Conservation (phyloP, 1,140 invertebrate genomes). For the Pachypeltis micranthus region DNA sequence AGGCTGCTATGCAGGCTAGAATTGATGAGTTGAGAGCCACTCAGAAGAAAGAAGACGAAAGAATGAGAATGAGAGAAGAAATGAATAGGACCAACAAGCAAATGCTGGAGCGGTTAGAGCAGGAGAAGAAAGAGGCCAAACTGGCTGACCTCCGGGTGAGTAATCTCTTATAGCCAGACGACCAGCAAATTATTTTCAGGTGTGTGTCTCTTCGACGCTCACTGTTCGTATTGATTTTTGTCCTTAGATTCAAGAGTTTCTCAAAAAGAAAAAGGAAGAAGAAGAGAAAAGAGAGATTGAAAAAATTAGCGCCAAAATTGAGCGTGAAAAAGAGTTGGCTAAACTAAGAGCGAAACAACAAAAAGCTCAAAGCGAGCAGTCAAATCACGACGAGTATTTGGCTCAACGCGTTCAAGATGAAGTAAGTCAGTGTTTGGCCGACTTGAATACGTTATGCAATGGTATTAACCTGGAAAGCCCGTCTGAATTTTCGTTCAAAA, state of each 20-base stretch:
- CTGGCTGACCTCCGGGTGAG: slow-evolving; percentile 44
- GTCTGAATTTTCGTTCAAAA: too few species aligned
- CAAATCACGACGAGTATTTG: slow-evolving; percentile 41
- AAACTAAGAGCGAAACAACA: slow-evolving; percentile 37
- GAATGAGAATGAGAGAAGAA: slow-evolving; percentile 38
- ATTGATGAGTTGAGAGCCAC: slow-evolving; percentile 40
- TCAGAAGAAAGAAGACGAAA: slow-evolving; percentile 33
- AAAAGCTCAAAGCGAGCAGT: slow-evolving; percentile 34
- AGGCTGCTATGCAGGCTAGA: slow-evolving; percentile 41
- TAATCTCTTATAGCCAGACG: too few species aligned
- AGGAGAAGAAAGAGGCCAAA: slow-evolving; percentile 45
- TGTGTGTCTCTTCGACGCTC: too few species aligned
- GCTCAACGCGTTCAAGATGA: slow-evolving; percentile 42
- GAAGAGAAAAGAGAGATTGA: slow-evolving; percentile 42
- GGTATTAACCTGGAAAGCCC: too few species aligned
- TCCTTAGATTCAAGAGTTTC: slow-evolving; percentile 43
- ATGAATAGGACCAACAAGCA: slow-evolving; percentile 44
- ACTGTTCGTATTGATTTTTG: too few species aligned
- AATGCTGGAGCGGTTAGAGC: slow-evolving; percentile 40
- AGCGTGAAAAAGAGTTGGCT: slow-evolving; percentile 40
- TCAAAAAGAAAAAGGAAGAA: slow-evolving; percentile 43
- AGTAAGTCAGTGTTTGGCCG: slow-evolving; percentile 30
- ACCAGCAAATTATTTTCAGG: too few species aligned
- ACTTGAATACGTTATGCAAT: too few species aligned
- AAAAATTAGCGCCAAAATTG: slow-evolving; percentile 35